Evolutionary conservation across 2,888 invertebrate genomes (phyloP), one percentile per base, ranked within the genome.

Genomic region (Melangyna quadrimaculata): DNA sequence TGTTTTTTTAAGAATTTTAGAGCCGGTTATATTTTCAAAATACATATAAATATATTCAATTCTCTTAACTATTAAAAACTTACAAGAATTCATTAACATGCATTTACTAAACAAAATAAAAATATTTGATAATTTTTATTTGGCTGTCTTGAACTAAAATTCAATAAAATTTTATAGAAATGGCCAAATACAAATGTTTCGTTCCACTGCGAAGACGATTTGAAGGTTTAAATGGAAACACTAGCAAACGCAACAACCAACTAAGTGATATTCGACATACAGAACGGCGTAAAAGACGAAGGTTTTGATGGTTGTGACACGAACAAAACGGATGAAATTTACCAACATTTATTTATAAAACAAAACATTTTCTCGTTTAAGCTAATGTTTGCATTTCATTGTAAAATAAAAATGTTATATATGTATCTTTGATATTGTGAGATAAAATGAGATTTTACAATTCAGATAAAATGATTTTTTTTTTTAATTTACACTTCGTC

Each of bases 141-240:
- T 59, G 59, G 19, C 45, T 63, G 17, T 5, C 10, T 19, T 19
- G 45, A 65, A 65, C 32, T 65, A 65, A 65, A 65, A 19, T 19
- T 45, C 29, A 45, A 65, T 45, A 29, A 45, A 45, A 45, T 65
- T 45, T 65, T 65, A 65, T 65, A 65, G 65, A 45, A 27, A 29
- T 17, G 65, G 29, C 65, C 65, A 45, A 65, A 8, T 65, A 12
- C 65, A 65, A 65, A 0, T 65, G 65, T 45, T 65, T 29, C 12
- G 45, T 65, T 45, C 65, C 45, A 2, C 45, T 65, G 45, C 12
- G 4, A 45, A 65, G 65, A 32, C 65, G 65, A 14, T 19, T 45
- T 61, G 61, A 43, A 6, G 27, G 0, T 29, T 45, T 45, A 19
- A 14, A 29, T 29, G 37, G 53, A 37, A 51, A 9, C 35, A 27